Base-by-base conservation (phyloP, 2,797 vertebrate species). In the Coracias cyanogaster region DNA sequence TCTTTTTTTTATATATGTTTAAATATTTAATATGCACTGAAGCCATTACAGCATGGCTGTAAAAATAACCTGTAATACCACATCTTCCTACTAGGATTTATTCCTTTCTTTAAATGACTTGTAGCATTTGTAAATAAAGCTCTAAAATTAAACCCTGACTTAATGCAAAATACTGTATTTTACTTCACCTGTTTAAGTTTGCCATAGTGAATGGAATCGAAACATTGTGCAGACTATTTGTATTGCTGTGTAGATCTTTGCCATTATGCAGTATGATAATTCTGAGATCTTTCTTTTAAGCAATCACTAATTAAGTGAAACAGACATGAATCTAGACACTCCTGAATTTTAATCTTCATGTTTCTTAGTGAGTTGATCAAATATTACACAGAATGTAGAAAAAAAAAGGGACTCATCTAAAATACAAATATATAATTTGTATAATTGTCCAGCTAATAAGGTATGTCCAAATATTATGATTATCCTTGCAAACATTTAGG, bases 311-410 rank as follows among this genome's bases (percentile, higher is more conserved):
- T 92, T 96, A 93, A 94, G 55, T 55, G 37, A 90, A 90, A 73
- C 58, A 91, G 88, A 57, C 90, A 89, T 43, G 45, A 78, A 89
- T 94, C 81, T 88, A 94, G 91, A 57, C 76, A 58, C 45, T 94
- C 71, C 60, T 94, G 95, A 90, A 95, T 97, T 92, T 93, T 94
- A 93, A 93, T 89, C 78, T 91, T 84, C 74, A 33, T 90, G 74
- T 82, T 95, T 95, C 88, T 86, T 94, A 96, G 95, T 92, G 82
- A 90, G 60, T 89, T 86, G 86, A 77, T 95, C 64, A 93, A 94
- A 86, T 80, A 92, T 67, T 89, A 52, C 62, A 45, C 77, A 80
- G 89, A 74, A 86, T 65, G 66, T 70, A 82, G 77, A 89, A 94
- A 94, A 94, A 94, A 91, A 39, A 91, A 29, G 43, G 12, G 28